These are phyloP conservation scores for Ophraella communa DNA, from an alignment of 2,888 invertebrate species.

Conservation along the genomic window DNA sequence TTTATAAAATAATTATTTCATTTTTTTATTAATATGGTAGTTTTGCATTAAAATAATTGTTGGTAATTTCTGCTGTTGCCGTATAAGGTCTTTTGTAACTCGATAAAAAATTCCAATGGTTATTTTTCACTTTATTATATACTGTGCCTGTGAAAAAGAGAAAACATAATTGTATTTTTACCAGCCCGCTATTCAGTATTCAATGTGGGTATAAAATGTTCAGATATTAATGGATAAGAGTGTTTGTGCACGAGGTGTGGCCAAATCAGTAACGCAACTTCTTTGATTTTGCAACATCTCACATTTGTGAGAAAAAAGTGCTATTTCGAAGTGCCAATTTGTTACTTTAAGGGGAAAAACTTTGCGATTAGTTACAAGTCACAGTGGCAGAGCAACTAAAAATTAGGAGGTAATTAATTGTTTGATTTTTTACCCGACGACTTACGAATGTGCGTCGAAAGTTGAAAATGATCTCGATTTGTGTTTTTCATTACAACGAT, in stretches of 20 bases:
- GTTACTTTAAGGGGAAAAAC: slow-evolving; percentile 47
- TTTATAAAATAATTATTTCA: too few relatives aligned
- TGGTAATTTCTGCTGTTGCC: slow-evolving; percentile 12
- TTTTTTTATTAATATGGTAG: too few relatives aligned
- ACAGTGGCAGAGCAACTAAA: neutral
- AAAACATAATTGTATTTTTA: slow-evolving; percentile 49
- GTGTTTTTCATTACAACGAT: slow-evolving; percentile 55
- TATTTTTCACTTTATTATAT: slow-evolving; percentile 54
- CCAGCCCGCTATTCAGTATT: slow-evolving; percentile 57
- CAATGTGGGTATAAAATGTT: slow-evolving; percentile 51
- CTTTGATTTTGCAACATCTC: slow-evolving; percentile 14
- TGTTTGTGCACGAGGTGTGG: slow-evolving; percentile 31
- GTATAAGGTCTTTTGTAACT: slow-evolving; percentile 45
- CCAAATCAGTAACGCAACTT: neutral
- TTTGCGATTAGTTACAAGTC: slow-evolving; percentile 15
- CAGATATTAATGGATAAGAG: slow-evolving; percentile 30
- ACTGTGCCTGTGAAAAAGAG: slow-evolving; percentile 56
- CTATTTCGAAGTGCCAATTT: slow-evolving; percentile 62
- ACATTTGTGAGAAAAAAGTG: slow-evolving; percentile 47
- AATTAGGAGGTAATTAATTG: slow-evolving; percentile 6
- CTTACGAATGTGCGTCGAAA: slow-evolving; percentile 9
- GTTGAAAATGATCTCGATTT: slow-evolving; percentile 57
- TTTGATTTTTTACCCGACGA: neutral
- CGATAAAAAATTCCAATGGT: slow-evolving; percentile 54
- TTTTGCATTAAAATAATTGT: neutral